Percentiles rank a stretch among this genome's conserved stretches.
Conservation (phyloP, 2,113 vertebrate species). For the Chloebia gouldiae region DNA sequence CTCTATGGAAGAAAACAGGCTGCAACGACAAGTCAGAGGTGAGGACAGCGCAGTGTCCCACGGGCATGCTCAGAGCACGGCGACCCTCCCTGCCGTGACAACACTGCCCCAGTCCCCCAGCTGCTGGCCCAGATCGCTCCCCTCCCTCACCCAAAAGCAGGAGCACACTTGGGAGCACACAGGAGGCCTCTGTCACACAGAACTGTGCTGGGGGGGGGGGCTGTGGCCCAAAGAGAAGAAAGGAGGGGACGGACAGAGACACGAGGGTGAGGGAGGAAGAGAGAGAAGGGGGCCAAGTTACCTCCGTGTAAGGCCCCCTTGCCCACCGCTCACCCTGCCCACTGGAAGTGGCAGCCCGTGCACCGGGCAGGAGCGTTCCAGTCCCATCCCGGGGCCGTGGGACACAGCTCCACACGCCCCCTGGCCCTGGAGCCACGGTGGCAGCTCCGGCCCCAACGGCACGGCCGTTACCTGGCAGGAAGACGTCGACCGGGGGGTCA, state of each 20-base stretch:
- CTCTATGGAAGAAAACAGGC: not conserved
- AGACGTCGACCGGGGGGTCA: conserved; percentile 77
- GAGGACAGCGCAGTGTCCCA: not conserved
- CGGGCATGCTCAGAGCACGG: fast-evolving
- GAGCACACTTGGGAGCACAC: not conserved
- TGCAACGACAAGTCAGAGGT: not conserved
- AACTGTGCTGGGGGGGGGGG: not conserved
- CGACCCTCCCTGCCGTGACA: fast-evolving
- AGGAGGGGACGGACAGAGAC: conserved; percentile 47
- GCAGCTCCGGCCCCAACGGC: not conserved
- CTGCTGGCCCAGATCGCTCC: not conserved
- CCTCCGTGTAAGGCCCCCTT: not conserved
- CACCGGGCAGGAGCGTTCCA: fast-evolving
- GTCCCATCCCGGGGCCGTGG: not conserved
- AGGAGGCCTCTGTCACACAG: not conserved
- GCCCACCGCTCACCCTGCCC: not conserved
- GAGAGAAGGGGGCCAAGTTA: not conserved
- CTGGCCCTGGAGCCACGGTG: fast-evolving
- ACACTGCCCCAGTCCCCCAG: not conserved
- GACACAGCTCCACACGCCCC: not conserved
- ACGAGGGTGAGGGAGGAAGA: not conserved
- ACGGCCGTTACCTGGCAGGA: conserved; percentile 74
- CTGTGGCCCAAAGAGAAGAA: not conserved
- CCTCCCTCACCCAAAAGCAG: not conserved
- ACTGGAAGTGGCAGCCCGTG: fast-evolving